Conservation (phyloP, 2,888 invertebrate species). For the Zonitis immaculata region DNA sequence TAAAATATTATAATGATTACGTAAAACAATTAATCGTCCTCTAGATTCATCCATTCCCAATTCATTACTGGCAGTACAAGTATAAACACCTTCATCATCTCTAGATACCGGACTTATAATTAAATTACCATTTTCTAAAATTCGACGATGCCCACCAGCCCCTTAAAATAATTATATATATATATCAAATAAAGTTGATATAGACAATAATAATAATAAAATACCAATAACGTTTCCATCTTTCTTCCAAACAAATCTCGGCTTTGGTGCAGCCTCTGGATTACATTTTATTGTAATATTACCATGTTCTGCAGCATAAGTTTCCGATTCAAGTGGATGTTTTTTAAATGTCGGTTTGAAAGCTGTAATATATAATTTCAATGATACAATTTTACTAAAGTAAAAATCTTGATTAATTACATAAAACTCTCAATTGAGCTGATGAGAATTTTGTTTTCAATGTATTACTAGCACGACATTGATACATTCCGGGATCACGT, state of each 20-base stretch:
- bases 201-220: not conserved
- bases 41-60: slow-evolving; percentile 84
- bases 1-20: slow-evolving; percentile 49
- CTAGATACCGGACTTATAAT: slow-evolving; percentile 78
- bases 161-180: slow-evolving; percentile 49
- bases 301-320: slow-evolving; percentile 86
- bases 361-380: slow-evolving; percentile 48
- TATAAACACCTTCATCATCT: slow-evolving; percentile 83
- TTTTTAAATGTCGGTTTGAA: slow-evolving; percentile 86
- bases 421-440: slow-evolving; percentile 82
- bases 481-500: slow-evolving; percentile 91
- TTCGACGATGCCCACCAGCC: slow-evolving; percentile 73
- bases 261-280: slow-evolving; percentile 91
- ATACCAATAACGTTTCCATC: slow-evolving; percentile 68
- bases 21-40: slow-evolving; percentile 76
- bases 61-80: slow-evolving; percentile 78
- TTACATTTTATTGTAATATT: slow-evolving; percentile 88
- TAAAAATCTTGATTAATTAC: slow-evolving; percentile 49
- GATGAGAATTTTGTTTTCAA: slow-evolving; percentile 81
- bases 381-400: not conserved
- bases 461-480: slow-evolving; percentile 86
- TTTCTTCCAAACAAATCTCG: slow-evolving; percentile 86
- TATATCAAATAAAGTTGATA: too few relatives aligned
- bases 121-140: slow-evolving; percentile 81
- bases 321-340: slow-evolving; percentile 80